Percentiles rank a stretch among this genome's conserved stretches.
Conservation (phyloP, 2,888 invertebrate genomes). For the Esperia sulphurella region DNA sequence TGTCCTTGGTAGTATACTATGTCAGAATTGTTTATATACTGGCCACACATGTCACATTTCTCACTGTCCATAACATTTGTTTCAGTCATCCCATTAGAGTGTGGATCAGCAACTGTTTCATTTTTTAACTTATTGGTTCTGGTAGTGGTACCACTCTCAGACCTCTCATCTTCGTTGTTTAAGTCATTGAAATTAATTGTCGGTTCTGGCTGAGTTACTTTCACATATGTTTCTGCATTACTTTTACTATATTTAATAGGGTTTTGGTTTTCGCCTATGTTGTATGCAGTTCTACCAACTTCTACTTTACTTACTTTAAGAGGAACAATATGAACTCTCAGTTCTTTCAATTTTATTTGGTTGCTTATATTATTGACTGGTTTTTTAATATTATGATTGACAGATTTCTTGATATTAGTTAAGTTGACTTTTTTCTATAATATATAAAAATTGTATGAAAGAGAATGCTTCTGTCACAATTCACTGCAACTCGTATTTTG, state of each 20-base stretch:
- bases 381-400: neutral
- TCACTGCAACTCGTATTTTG: neutral
- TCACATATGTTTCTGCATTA: neutral
- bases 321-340: neutral
- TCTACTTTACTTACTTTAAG: too few species aligned
- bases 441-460: too few species aligned
- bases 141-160: constrained; percentile 1
- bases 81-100: neutral
- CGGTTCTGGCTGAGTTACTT: too few species aligned
- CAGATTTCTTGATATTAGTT: neutral
- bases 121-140: constrained; percentile 5
- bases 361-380: neutral
- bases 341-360: neutral
- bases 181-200: too few species aligned
- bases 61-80: constrained; percentile 37
- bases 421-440: constrained; percentile 8
- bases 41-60: constrained; percentile 64
- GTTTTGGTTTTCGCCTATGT: too few species aligned
- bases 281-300: too few species aligned
- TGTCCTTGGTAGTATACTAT: constrained; percentile 84
- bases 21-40: constrained; percentile 70
- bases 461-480: too few species aligned
- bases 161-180: neutral
- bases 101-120: constrained; percentile 1
- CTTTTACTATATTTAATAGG: too few species aligned